phyloP scores from a whole-genome alignment of 2,888 invertebrate species.

The Campaea margaritaria region DNA sequence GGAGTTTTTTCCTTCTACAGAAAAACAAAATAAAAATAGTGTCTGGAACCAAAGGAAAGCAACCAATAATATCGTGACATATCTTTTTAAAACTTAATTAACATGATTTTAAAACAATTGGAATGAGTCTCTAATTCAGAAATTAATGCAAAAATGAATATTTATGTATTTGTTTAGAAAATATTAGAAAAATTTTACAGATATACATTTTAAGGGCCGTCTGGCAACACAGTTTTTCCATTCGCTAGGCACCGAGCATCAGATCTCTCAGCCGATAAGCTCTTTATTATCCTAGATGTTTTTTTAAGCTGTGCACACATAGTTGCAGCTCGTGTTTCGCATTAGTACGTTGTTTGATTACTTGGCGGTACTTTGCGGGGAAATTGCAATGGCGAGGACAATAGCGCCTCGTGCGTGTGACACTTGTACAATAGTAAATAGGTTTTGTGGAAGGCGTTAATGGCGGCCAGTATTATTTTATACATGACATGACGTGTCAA shows the following conservation, averaged over 20 bases:
- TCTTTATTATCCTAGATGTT: constrained; percentile 83
- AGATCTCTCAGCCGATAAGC: constrained; percentile 82
- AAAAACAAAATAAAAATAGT: too few species aligned
- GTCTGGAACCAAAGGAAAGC: neutral
- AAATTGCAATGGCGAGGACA: constrained; percentile 23
- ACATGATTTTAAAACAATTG: too few species aligned
- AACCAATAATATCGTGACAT: too few species aligned
- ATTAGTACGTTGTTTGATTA: constrained; percentile 54
- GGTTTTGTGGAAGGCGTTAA: neutral
- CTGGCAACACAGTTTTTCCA: constrained; percentile 48
- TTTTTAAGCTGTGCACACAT: constrained; percentile 76
- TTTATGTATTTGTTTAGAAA: neutral
- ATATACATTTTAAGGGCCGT: neutral
- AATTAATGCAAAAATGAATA: neutral
- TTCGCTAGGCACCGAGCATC: constrained; percentile 72
- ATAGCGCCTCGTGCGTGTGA: neutral
- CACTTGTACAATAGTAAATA: too few species aligned
- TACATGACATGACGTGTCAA: neutral
- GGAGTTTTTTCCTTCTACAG: neutral
- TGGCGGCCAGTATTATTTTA: neutral
- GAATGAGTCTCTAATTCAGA: too few species aligned
- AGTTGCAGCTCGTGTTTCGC: constrained; percentile 65
- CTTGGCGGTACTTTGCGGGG: constrained; percentile 8
- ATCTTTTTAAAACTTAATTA: too few species aligned
- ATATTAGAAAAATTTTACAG: neutral